Evolutionary conservation across 2,888 invertebrate species (phyloP), one percentile per base, ranked within the genome.

Genomic region (Lithophane leautieri): DNA sequence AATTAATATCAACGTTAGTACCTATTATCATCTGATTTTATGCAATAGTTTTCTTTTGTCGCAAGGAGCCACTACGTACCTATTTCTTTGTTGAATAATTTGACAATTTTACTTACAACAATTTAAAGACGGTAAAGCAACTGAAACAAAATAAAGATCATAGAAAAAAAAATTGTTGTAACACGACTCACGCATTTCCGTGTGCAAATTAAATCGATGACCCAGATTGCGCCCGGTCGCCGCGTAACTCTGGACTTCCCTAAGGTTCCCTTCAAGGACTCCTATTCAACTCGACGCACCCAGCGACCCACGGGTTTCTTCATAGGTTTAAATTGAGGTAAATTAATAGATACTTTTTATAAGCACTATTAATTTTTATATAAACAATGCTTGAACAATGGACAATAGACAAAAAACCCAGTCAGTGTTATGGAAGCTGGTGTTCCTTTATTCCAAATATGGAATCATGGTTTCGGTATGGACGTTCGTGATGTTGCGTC

Each of bases 241-340:
- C 88, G 91, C 92, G 93, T 92, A 92, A 92, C 86, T 84, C 87
- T 89, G 96, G 96, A 94, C 94, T 96, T 95, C 95, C 95, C 96
- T 95, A 89, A 87, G 89, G 91, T 87, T 93, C 92, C 89, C 85
- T 85, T 84, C 95, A 95, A 95, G 96, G 96, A 93, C 93, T 92
- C 83, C 81, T 80, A 81, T 90, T 82, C 56, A 72, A 68, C 66
- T 34, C 34, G 52, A 67, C 72, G 68, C 60, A 74, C 73, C 73
- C n/a, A 60, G 16, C n/a, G 56, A 62, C 56, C 61, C 47, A 28
- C 63, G 86, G 83, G 83, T 76, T 86, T 86, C 84, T 83, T 76
- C 28, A 11, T 62, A 58, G 19, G 14, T 72, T 74, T 78, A 22
- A 22, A 76, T 83, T 85, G 74, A 77, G 79, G 85, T 72, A 67